phyloP scores from a whole-genome alignment of 2,113 vertebrate genomes.

The Cochlearius cochlearius region DNA sequence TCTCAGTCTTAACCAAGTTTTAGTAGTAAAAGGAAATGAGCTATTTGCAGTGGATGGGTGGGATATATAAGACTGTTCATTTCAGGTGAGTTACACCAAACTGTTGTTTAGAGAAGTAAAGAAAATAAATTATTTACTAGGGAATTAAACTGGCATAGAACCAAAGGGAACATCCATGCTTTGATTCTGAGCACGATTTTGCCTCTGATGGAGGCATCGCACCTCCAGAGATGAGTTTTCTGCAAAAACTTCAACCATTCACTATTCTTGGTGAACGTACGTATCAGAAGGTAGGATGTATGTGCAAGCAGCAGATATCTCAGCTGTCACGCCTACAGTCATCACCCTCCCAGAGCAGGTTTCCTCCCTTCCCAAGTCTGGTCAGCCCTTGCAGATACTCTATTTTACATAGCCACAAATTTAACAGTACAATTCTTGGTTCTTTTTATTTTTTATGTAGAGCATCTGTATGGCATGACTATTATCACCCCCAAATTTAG shows the following conservation, averaged over 20 bases:
- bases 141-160: background rate
- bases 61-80: background rate
- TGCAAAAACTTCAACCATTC: background rate
- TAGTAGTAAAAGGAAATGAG: background rate
- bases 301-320: background rate
- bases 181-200: background rate
- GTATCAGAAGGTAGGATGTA: background rate
- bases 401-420: background rate
- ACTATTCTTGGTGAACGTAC: background rate
- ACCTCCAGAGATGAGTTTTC: background rate
- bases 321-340: background rate
- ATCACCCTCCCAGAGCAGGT: background rate
- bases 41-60: background rate
- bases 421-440: background rate
- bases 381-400: background rate
- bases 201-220: background rate
- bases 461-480: background rate
- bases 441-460: background rate
- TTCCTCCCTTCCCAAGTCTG: background rate
- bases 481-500: background rate
- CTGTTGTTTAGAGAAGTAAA: background rate
- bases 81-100: background rate
- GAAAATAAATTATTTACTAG: background rate
- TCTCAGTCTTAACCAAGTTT: background rate
- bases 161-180: background rate